These are phyloP conservation scores for Morbakka virulenta DNA, from an alignment of 30 jellyfish, hydroid and myxozoan genomes.

Conservation along the genomic window DNA sequence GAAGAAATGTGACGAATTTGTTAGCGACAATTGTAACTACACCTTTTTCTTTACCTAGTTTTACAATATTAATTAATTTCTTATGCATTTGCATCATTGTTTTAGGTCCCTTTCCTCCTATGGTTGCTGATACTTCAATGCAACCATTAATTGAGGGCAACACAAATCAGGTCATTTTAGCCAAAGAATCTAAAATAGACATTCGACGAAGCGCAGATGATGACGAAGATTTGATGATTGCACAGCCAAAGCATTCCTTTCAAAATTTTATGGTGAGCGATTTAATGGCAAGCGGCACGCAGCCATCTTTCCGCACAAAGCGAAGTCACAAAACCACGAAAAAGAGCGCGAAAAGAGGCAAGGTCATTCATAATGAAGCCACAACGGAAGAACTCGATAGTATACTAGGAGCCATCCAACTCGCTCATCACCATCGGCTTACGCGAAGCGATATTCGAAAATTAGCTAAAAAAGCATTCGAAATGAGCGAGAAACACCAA, in stretches of 20 bases:
- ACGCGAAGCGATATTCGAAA: conserved; percentile 90
- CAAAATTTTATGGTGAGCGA: conserved; percentile 59
- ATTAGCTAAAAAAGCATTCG: conserved; percentile 94
- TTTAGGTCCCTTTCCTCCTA: too few species aligned
- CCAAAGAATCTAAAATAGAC: conserved; percentile 12
- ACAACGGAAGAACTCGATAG: conserved; percentile 74
- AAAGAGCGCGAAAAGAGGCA: conserved; percentile 14
- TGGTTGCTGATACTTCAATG: too few species aligned
- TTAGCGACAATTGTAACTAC: too few species aligned
- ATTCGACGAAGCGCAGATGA: conserved; percentile 43
- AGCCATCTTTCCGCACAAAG: conserved; percentile 49
- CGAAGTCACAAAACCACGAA: conserved; percentile 15
- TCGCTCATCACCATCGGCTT: conserved; percentile 81
- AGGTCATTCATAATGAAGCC: neutral
- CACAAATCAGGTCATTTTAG: conserved; percentile 28
- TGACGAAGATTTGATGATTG: neutral
- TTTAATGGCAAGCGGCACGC: conserved; percentile 79
- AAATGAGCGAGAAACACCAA: conserved; percentile 21
- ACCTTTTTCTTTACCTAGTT: too few species aligned
- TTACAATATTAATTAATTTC: too few species aligned
- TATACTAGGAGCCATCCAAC: conserved; percentile 66
- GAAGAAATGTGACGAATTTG: too few species aligned
- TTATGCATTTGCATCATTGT: too few species aligned
- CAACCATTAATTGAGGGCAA: conserved; percentile 72
- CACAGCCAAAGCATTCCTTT: conserved; percentile 13